Base-by-base conservation (phyloP, 2,113 vertebrate species). In the Ochotona curzoniae region DNA sequence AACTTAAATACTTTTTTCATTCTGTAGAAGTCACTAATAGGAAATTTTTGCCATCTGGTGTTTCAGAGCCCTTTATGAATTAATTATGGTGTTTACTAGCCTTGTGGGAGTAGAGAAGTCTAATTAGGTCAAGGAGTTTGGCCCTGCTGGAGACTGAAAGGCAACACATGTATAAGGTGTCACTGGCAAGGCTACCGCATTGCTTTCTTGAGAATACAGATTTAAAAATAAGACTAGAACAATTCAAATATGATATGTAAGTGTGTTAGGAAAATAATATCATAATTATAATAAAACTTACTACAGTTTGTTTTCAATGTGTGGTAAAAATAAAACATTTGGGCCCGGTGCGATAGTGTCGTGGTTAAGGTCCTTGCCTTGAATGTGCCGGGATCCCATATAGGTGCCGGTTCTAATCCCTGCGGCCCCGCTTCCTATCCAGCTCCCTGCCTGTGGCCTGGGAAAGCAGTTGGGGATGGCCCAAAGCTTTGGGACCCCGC, bases 51-150 rank as follows among this genome's bases (percentile, higher is more conserved):
- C 81, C 94, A 95, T 87, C 84, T 96, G 92, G 90, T 95, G 64
- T 95, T 89, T 94, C 93, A 93, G 87, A 94, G 93, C 85, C 84
- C 84, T 94, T 96, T 95, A 95, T 94, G 91, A 97, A 96, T 97
- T 96, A 96, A 84, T 96, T 94, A 96, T 82, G 70, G 84, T 94
- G 73, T 96, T 96, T 95, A 84, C 87, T 82, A 91, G 93, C 74
- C 66, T 7, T 90, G 86, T 87, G 93, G 80, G 78, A 94, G 67
- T 73, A 30, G 79, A 92, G 44, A 94, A 93, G 84, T 93, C 84
- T 96, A 94, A 96, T 94, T 96, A 94, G 95, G 95, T 95, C 95
- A 95, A 95, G 96, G 92, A 95, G 87, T 23, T 84, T 91, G 76
- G 81, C 80, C 76, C 63, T 93, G 73, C 81, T 94, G 84, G 81